Percentiles rank a stretch among this genome's conserved stretches.
Conservation (phyloP, 1,140 invertebrate species). For the Cyclargus thomasi region DNA sequence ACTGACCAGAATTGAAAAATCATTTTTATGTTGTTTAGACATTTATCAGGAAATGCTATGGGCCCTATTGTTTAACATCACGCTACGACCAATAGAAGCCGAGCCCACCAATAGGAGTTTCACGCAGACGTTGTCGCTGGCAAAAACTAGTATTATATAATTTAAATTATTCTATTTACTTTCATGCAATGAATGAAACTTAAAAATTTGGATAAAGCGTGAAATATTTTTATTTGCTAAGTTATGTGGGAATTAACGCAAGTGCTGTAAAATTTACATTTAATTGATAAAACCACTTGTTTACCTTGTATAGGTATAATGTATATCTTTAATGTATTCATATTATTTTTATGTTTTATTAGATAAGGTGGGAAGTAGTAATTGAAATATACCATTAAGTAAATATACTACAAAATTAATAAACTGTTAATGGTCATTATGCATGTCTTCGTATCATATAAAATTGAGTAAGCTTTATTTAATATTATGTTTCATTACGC, state of each 20-base stretch:
- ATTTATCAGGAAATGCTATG: too few relatives aligned
- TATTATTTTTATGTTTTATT: neutral
- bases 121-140: too few relatives aligned
- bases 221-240: neutral
- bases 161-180: too few relatives aligned
- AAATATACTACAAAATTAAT: neutral
- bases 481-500: too few relatives aligned
- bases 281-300: conserved; percentile 6
- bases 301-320: neutral
- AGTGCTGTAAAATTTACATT: neutral
- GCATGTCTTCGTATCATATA: neutral
- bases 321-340: neutral
- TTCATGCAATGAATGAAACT: too few relatives aligned
- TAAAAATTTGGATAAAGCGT: neutral
- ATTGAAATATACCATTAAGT: neutral
- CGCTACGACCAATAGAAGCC: too few relatives aligned
- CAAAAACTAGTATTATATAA: too few relatives aligned
- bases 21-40: too few relatives aligned
- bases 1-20: too few relatives aligned
- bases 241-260: conserved; percentile 11
- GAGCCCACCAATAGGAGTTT: too few relatives aligned
- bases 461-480: neutral
- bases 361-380: conserved; percentile 1
- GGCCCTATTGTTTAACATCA: too few relatives aligned
- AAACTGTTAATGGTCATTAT: neutral